These are phyloP conservation scores for Brachyptera putata DNA, from an alignment of 2,888 invertebrate species.

Conservation along the genomic window DNA sequence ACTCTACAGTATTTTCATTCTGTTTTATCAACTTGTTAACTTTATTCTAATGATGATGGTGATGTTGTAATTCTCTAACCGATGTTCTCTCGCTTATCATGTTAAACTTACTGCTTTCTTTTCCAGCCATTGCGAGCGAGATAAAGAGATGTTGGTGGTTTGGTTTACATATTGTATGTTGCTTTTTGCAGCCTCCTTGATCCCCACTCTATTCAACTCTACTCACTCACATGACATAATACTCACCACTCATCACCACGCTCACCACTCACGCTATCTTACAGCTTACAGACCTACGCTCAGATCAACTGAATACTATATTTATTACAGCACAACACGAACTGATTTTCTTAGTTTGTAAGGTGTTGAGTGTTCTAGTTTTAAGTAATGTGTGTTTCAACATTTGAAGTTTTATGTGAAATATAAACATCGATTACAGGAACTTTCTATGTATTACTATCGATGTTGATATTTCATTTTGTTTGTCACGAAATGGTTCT, in stretches of 20 bases:
- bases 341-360: neutral
- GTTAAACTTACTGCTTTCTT: conserved; percentile 23
- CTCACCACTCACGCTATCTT: conserved; percentile 23
- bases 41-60: too few relatives aligned
- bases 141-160: conserved; percentile 25
- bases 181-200: conserved; percentile 24
- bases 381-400: too few relatives aligned
- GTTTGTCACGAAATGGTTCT: neutral
- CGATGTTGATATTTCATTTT: too few relatives aligned
- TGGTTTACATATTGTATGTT: conserved; percentile 24
- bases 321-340: neutral
- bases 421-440: too few relatives aligned
- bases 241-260: conserved; percentile 22
- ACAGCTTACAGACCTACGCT: conserved; percentile 23
- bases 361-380: too few relatives aligned
- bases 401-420: too few relatives aligned
- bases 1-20: too few relatives aligned
- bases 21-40: too few relatives aligned
- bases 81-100: conserved; percentile 20
- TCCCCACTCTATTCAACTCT: conserved; percentile 1
- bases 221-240: conserved; percentile 22
- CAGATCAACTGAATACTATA: neutral
- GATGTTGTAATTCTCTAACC: neutral
- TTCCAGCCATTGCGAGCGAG: conserved; percentile 25
- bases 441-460: too few relatives aligned